These are phyloP conservation scores for Formica selysi DNA, from an alignment of 1,140 invertebrate species.

Conservation along the genomic window DNA sequence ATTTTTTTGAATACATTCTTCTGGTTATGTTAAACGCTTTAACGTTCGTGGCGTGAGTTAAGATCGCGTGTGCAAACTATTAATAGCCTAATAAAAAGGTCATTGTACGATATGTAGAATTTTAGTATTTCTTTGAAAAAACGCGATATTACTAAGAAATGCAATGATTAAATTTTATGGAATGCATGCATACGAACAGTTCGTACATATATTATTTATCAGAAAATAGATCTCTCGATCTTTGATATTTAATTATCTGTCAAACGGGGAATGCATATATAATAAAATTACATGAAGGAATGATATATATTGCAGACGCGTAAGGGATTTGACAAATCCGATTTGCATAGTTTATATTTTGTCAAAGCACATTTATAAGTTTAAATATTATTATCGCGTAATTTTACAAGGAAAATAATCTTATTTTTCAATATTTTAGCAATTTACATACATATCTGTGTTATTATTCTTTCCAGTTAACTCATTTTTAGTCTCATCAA, in stretches of 20 bases:
- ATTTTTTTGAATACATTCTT: conserved; percentile 10
- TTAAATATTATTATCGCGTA: background rate
- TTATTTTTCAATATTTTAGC: background rate
- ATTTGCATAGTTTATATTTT: conserved; percentile 20
- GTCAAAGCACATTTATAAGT: background rate
- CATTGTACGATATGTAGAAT: background rate
- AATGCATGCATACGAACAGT: background rate
- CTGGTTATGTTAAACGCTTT: background rate
- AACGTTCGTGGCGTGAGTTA: background rate
- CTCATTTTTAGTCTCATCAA: background rate
- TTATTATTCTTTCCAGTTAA: conserved; percentile 16
- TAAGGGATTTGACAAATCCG: background rate
- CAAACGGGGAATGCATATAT: background rate
- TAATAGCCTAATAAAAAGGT: conserved; percentile 10
- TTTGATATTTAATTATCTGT: background rate
- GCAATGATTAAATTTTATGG: background rate
- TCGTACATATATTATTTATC: background rate
- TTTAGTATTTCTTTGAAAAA: conserved; percentile 5
- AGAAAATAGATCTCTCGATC: background rate
- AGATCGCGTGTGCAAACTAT: conserved; percentile 15
- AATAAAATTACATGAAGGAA: conserved; percentile 14
- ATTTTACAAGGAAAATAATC: conserved; percentile 21
- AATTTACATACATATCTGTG: too few relatives aligned
- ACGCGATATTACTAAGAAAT: background rate
- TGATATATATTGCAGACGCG: background rate